Conservation (phyloP, 2,888 invertebrate species). For the Malthinus flaveolus region DNA sequence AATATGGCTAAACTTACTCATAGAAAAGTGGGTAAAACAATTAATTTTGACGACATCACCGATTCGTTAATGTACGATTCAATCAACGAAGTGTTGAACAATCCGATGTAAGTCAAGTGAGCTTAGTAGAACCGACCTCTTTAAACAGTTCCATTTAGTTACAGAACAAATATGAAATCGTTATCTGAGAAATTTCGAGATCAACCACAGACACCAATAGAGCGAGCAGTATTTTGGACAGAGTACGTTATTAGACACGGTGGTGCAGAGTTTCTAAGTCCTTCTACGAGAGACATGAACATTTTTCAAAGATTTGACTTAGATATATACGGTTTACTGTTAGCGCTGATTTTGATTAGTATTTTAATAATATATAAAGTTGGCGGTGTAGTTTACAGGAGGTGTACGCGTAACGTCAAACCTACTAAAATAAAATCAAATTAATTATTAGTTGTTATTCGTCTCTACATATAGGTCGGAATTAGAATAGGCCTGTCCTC, state of each 20-base stretch:
- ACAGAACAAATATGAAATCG: slow-evolving; percentile 24
- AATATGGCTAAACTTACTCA: slow-evolving; percentile 7
- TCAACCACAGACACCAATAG: slow-evolving; percentile 31
- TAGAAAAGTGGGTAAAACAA: slow-evolving; percentile 35
- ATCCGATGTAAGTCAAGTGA: slow-evolving; percentile 34
- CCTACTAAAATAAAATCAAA: too few species aligned
- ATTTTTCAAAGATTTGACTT: slow-evolving; percentile 7
- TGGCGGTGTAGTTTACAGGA: too few species aligned
- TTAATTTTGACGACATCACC: slow-evolving; percentile 34
- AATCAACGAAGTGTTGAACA: slow-evolving; percentile 34
- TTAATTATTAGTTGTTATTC: too few species aligned
- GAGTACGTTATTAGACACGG: slow-evolving; percentile 28
- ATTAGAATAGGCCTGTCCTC: too few species aligned
- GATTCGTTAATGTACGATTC: slow-evolving; percentile 30
- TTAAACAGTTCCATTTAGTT: slow-evolving; percentile 15
- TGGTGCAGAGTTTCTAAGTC: slow-evolving; percentile 21
- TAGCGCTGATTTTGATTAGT: too few species aligned
- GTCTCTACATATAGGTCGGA: too few species aligned
- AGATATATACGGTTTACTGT: too few species aligned
- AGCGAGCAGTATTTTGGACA: slow-evolving; percentile 30
- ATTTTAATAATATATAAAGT: too few species aligned
- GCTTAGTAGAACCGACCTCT: not conserved
- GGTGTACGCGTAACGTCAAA: too few species aligned
- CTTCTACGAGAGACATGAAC: slow-evolving; percentile 19
- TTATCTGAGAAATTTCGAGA: slow-evolving; percentile 31